Evolutionary conservation across 2,113 vertebrate species (phyloP).

Genomic region (Danionella cerebrum): DNA sequence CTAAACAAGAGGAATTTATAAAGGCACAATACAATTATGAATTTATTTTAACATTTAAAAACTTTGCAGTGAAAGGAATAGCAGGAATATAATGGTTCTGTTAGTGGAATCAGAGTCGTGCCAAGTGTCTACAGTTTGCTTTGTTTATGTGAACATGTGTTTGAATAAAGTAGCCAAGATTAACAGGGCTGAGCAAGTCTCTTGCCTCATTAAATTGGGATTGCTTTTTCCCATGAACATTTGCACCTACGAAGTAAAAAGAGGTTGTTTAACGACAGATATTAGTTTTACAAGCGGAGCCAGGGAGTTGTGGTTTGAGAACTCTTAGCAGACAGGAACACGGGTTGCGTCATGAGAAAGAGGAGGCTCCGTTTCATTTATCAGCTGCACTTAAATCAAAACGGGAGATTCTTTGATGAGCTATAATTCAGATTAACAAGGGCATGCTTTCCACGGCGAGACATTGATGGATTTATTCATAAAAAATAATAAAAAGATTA

Average conservation of each 20-base stretch:
- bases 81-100: not conserved
- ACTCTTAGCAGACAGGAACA: not conserved
- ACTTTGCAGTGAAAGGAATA: not conserved
- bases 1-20: not conserved
- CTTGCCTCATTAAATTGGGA: constrained; percentile 37
- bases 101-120: constrained; percentile 13
- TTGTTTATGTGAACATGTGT: constrained; percentile 8
- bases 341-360: not conserved
- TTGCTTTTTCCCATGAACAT: constrained; percentile 41
- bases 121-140: not conserved
- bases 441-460: not conserved
- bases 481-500: no score
- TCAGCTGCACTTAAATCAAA: not conserved
- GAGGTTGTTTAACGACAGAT: constrained; percentile 34
- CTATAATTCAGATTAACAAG: not conserved
- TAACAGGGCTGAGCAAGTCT: constrained; percentile 32
- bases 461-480: not conserved
- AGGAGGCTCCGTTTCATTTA: not conserved
- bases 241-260: constrained; percentile 29
- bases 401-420: not conserved
- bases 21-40: not conserved
- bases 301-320: constrained; percentile 29
- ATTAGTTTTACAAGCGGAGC: constrained; percentile 41
- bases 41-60: not conserved
- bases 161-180: constrained; percentile 35